A percentile compares a stretch with the other conserved stretches of the same genome.
These are phyloP conservation scores for Sebastes wilsoni DNA, from an alignment of 2,797 vertebrate genomes.

Conservation along the genomic window DNA sequence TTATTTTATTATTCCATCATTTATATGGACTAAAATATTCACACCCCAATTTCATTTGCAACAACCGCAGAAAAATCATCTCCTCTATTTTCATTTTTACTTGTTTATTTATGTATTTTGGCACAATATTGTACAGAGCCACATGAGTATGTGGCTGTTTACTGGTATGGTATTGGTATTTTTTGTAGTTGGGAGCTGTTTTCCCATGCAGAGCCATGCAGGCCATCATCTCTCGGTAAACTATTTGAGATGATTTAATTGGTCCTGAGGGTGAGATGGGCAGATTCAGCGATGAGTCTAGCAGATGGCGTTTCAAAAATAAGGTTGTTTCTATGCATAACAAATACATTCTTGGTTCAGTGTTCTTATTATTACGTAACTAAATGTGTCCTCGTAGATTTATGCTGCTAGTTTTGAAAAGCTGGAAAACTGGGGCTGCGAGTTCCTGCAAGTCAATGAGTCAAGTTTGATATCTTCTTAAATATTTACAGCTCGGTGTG, in stretches of 20 bases:
- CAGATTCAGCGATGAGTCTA: background rate
- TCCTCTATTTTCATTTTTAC: background rate
- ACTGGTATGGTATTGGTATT: background rate
- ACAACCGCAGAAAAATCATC: background rate
- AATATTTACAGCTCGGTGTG: conserved; percentile 54
- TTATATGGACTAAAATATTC: background rate
- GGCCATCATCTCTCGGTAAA: background rate
- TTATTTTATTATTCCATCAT: background rate
- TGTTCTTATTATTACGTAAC: conserved; percentile 13
- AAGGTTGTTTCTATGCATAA: background rate
- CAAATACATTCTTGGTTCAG: conserved; percentile 1
- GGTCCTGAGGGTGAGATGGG: background rate
- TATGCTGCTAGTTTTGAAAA: conserved; percentile 2
- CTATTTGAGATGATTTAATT: conserved; percentile 8
- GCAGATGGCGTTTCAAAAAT: conserved; percentile 3
- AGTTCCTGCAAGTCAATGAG: conserved; percentile 23
- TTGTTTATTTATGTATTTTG: background rate
- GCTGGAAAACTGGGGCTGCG: conserved; percentile 22
- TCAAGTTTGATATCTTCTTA: conserved; percentile 36
- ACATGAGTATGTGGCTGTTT: background rate
- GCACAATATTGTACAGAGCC: background rate
- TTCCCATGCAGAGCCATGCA: background rate
- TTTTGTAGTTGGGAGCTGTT: background rate
- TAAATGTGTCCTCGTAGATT: background rate
- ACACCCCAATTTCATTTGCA: background rate